Percentiles rank a stretch among this genome's conserved stretches.
These are phyloP conservation scores for Poeciliopsis turneri DNA, from an alignment of 2,797 vertebrate genomes.

Conservation along the genomic window DNA sequence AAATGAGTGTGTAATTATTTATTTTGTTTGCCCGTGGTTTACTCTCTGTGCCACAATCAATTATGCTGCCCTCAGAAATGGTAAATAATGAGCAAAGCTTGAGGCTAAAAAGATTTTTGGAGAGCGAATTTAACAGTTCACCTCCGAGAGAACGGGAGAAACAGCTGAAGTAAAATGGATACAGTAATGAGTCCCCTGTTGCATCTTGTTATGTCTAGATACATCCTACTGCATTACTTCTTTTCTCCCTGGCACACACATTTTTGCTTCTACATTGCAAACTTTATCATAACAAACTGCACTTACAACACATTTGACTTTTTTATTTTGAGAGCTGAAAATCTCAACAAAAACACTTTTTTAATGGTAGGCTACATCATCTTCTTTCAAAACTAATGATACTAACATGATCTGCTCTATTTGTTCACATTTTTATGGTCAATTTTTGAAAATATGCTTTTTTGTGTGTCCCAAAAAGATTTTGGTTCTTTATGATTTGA, in stretches of 20 bases:
- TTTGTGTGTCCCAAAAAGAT: slow-evolving; percentile 57
- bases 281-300: slow-evolving; percentile 10
- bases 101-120: slow-evolving; percentile 64
- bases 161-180: slow-evolving; percentile 60
- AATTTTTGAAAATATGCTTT: slow-evolving; percentile 56
- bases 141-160: slow-evolving; percentile 55
- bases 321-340: slow-evolving; percentile 2
- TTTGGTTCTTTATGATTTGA: too few relatives aligned
- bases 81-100: slow-evolving; percentile 71
- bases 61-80: slow-evolving; percentile 70
- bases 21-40: slow-evolving; percentile 69
- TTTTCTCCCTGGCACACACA: slow-evolving; percentile 18
- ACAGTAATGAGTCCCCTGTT: slow-evolving; percentile 63
- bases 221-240: slow-evolving; percentile 17
- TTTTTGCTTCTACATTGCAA: neutral
- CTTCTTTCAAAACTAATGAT: neutral
- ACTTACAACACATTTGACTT: slow-evolving; percentile 7
- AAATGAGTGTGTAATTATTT: slow-evolving; percentile 72
- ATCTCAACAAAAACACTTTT: neutral
- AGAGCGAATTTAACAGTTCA: slow-evolving; percentile 69
- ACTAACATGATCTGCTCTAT: neutral
- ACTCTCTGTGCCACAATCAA: slow-evolving; percentile 69
- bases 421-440: neutral
- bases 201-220: slow-evolving; percentile 52
- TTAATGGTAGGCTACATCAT: neutral